Evolutionary conservation across 2,113 vertebrate species (phyloP), one percentile per base, ranked within the genome.

Genomic region (Pithys albifrons): DNA sequence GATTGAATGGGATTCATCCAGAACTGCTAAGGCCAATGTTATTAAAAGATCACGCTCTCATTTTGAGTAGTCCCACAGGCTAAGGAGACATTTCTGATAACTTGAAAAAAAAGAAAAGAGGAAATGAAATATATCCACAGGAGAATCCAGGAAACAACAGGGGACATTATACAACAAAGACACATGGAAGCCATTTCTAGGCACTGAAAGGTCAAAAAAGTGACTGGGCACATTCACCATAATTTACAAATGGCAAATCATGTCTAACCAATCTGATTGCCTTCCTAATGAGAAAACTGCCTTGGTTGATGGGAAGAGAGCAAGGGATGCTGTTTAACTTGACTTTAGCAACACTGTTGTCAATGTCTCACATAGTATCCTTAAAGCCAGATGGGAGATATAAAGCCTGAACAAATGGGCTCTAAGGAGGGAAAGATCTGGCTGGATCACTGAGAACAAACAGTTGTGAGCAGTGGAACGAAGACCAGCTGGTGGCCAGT

Each of bases 271-370:
- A 70, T 3, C 22, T 22, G 12, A 61, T 0, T 77, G 70, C 28
- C 45, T 64, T 48, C 41, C 27, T 52, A 72, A 65, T 33, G 67
- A 76, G 27, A 75, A 6, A 77, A 22, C 5, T 3, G 2, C 23
- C 57, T 67, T 29, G 10, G 43, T 0, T 18, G 33, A 45, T 64
- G 35, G 82, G 16, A 41, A 27, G 19, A 66, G 27, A 58, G 52
- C 8, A 18, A 23, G 0, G 0, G 19, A 41, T 4, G 5, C 22
- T 7, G 22, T 19, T 15, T 41, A 89, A 43, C 6, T 18, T 46
- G 9, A 70, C 20, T 39, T 85, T 7, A 74, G 61, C 61, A 88
- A 62, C 4, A 8, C 16, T 78, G 85, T 3, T 41, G 24, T 79
- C 39, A 88, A 72, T 11, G 23, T 70, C 70, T 55, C 28, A 43